A percentile compares a stretch with the other conserved stretches of the same genome.
Evolutionary conservation across 2,113 vertebrate genomes (phyloP).

Genomic region (Cinclus cinclus): DNA sequence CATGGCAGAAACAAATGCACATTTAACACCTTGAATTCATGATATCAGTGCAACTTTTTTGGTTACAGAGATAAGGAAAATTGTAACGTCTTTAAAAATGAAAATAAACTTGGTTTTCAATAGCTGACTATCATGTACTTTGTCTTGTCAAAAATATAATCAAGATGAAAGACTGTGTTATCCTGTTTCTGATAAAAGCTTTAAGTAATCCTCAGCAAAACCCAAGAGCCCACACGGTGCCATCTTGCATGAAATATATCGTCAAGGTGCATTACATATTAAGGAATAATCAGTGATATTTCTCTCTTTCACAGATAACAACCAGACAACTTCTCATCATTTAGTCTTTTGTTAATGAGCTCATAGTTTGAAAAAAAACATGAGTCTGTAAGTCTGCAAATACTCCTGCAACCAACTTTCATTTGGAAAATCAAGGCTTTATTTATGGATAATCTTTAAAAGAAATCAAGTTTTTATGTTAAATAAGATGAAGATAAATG

Average conservation of each 20-base stretch:
- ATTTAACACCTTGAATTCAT: not conserved
- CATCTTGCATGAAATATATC: not conserved
- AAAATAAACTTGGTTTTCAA: not conserved
- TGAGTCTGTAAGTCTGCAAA: not conserved
- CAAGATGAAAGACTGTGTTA: not conserved
- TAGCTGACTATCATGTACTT: not conserved
- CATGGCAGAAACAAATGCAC: not conserved
- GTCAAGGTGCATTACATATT: not conserved
- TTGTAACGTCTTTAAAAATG: not conserved
- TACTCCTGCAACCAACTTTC: not conserved
- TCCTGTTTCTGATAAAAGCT: not conserved
- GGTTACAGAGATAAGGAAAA: not conserved
- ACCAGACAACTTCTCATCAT: not conserved
- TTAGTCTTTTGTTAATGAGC: not conserved
- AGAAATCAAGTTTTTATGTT: not conserved
- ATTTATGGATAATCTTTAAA: not conserved
- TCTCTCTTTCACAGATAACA: not conserved
- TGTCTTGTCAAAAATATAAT: not conserved
- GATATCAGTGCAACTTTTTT: not conserved
- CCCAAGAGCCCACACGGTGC: not conserved
- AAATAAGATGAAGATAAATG: not conserved
- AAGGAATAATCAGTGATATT: not conserved
- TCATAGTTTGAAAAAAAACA: not conserved
- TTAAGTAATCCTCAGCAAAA: not conserved
- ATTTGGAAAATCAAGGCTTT: not conserved